Evolutionary conservation across 2,888 invertebrate species (phyloP), one percentile per base, ranked within the genome.

Genomic region (Nemoura dubitans): DNA sequence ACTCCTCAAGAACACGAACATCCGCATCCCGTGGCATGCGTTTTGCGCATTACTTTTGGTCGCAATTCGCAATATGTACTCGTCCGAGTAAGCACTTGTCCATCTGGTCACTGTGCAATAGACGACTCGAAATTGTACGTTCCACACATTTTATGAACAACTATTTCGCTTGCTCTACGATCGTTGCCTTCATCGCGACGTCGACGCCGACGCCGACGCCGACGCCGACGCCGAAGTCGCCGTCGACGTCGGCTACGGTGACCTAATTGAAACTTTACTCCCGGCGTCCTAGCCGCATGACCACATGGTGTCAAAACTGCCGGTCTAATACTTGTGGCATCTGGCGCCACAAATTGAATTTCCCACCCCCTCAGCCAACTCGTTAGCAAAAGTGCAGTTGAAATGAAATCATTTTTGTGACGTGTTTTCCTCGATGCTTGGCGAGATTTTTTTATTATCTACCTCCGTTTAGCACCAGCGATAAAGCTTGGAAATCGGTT

Each of bases 231-330:
- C 59, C 21, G 59, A 16, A 10, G 59, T 2, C 21, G 59, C 59
- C 21, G 10, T 21, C 59, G 59, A 7, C 59, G 59, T 10, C 36
- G 36, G 10, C 36, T 3, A 10, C 10, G 36, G 6, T 59, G 59
- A 59, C 59, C 59, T 59, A 59, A 59, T 59, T 59, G 59, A 59
- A 59, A 59, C 59, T 59, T 59, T 59, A 59, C 16, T 59, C 59
- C 59, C 59, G 59, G 14, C 59, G 21, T 21, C 21, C 16, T 21
- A 59, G 21, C 59, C 59, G 14, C 59, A 59, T 59, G 21, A 59
- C 59, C 59, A 59, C 59, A 59, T 59, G 59, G 59, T 59, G 59
- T 59, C 59, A 59, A 59, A 59, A 59, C 59, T 21, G 59, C 59
- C 59, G 16, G 59, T 7, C 59, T 59, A 59, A 59, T 59, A 59